These are phyloP conservation scores for Pseudotriccus pelzelni DNA, from an alignment of 2,797 vertebrate species.

Conservation along the genomic window DNA sequence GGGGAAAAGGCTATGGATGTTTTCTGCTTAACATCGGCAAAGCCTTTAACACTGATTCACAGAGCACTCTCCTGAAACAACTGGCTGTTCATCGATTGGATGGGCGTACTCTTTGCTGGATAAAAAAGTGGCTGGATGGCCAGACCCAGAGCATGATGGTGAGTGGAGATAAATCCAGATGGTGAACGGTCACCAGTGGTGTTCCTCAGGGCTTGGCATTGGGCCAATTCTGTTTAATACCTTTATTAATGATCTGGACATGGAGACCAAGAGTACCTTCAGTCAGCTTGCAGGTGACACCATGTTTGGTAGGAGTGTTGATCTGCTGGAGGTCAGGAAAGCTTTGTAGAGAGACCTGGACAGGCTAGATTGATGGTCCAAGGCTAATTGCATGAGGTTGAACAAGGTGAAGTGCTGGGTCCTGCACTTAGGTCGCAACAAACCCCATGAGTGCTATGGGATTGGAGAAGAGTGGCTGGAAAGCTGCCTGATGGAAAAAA, in stretches of 20 bases:
- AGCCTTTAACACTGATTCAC: neutral
- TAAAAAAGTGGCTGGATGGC: neutral
- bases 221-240: accelerated
- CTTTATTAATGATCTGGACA: neutral
- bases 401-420: neutral
- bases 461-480: neutral
- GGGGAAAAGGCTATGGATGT: neutral
- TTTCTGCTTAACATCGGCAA: neutral
- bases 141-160: neutral
- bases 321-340: neutral
- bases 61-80: neutral
- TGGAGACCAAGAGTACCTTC: accelerated
- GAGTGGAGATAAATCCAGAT: neutral
- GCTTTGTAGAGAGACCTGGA: neutral
- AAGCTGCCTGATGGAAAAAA: accelerated
- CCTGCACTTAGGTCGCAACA: neutral
- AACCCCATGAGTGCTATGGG: neutral
- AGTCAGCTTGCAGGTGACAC: neutral
- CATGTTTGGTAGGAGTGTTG: accelerated
- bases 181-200: too few relatives aligned
- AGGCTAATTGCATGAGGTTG: neutral
- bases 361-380: neutral
- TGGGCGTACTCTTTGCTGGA: neutral
- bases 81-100: neutral
- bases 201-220: neutral